Percentiles rank a stretch among this genome's conserved stretches.
Conservation (phyloP, 2,797 vertebrate species). For the Danio tinwini region DNA sequence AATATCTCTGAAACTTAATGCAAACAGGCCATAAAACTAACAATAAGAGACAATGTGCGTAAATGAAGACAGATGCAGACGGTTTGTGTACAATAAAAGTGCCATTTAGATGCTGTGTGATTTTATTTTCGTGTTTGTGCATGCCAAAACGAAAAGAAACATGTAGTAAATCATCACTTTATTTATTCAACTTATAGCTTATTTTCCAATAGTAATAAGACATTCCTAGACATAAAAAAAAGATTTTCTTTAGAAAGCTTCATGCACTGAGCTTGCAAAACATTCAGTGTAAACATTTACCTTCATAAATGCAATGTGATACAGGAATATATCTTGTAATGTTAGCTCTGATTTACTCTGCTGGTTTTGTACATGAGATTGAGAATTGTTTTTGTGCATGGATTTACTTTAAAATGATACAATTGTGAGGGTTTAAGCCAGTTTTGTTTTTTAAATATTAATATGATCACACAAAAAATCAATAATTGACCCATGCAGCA, state of each 20-base stretch:
- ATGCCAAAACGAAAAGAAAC: conserved; percentile 15
- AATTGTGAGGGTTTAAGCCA: not conserved
- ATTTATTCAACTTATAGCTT: conserved; percentile 79
- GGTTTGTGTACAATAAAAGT: not conserved
- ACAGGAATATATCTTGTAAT: conserved; percentile 37
- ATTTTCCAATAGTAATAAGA: conserved; percentile 68
- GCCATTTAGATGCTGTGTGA: not conserved
- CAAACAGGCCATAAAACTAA: conserved; percentile 46
- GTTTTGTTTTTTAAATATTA: too few relatives aligned
- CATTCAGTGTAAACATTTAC: conserved; percentile 68
- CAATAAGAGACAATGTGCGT: conserved; percentile 56
- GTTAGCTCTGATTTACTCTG: conserved; percentile 15
- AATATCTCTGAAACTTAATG: conserved; percentile 49
- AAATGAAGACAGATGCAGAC: conserved; percentile 7
- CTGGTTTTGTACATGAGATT: conserved; percentile 27
- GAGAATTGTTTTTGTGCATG: conserved; percentile 30
- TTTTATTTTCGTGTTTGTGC: not conserved
- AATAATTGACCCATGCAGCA: not conserved
- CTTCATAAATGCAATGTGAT: conserved; percentile 48
- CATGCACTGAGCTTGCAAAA: conserved; percentile 66
- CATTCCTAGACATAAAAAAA: conserved; percentile 61
- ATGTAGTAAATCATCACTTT: conserved; percentile 65
- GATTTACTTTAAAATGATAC: not conserved
- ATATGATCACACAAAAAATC: not conserved
- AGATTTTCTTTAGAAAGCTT: conserved; percentile 56